Evolutionary conservation across 2,888 invertebrate species (phyloP), one percentile per base, ranked within the genome.

Genomic region (Chalcis sispes): DNA sequence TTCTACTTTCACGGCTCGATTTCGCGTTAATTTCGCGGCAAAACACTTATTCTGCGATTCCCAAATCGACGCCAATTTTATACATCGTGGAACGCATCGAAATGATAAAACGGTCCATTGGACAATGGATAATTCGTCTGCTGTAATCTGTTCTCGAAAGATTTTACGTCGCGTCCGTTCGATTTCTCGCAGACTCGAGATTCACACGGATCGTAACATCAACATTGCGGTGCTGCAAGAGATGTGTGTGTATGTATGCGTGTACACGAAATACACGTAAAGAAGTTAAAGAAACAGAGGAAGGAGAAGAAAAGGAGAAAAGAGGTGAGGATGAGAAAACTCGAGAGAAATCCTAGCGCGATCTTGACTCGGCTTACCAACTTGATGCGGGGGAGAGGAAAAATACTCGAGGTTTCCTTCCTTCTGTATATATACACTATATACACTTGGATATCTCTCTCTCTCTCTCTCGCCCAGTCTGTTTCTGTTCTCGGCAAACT

Each of bases 361-460:
- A 83, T 85, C 83, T 84, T 82, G 81, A 83, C 84, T 84, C 81
- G 84, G 87, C 85, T 87, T 87, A 87, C 85, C 82, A 84, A 86
- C 82, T 70, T 77, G 85, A 84, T 4, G n/a, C n/a, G n/a, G n/a
- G n/a, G n/a, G n/a, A n/a, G n/a, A n/a, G 84, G 82, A 82, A 84
- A 86, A 86, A 87, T 85, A 85, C 85, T 84, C 82, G 81, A 79
- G 80, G 80, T 78, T 79, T 79, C 79, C 80, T 81, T 50, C 70
- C 79, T 81, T 48, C 69, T 56, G 42, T 42, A 66, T 40, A 36
- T 20, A 15, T 50, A 50, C n/a, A 52, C 32, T 56, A 62, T 29
- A 61, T 46, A 42, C 59, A 27, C n/a, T 13, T 13, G 20, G 7
- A n/a, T n/a, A n/a, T 15, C 56, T 32, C 61, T 59, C 27, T 48